Percentiles rank a stretch among this genome's conserved stretches.
Evolutionary conservation across 2,797 vertebrate species (phyloP).

Genomic region (Muscicapa comitata): DNA sequence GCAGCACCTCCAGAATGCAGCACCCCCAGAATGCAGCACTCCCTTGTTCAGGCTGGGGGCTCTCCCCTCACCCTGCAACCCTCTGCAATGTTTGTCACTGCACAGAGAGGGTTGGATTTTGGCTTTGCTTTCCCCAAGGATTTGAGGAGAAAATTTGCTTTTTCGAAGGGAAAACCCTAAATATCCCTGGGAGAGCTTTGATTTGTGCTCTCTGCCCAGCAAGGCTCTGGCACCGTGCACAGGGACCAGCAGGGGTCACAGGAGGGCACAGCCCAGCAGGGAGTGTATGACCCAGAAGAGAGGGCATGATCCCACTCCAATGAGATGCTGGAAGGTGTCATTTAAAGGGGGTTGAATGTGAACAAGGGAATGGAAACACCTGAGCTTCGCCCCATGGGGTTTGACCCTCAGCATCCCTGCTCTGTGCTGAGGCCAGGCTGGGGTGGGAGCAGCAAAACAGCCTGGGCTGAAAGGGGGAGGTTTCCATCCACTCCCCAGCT

Average conservation of each 20-base stretch:
- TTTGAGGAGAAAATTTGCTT: not conserved
- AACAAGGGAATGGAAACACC: not conserved
- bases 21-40: too few relatives aligned
- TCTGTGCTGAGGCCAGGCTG: not conserved
- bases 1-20: not conserved
- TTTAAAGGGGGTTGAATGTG: not conserved
- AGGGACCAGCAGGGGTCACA: rapidly evolving
- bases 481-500: not conserved
- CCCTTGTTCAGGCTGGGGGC: not conserved
- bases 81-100: rapidly evolving
- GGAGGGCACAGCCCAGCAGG: not conserved
- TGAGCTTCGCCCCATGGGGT: too few relatives aligned
- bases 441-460: not conserved
- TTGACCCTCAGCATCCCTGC: not conserved
- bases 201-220: not conserved
- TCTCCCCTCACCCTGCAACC: rapidly evolving
- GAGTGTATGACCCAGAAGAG: too few relatives aligned
- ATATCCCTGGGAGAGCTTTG: not conserved
- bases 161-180: not conserved
- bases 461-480: too few relatives aligned
- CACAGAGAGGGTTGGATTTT: not conserved
- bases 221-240: rapidly evolving
- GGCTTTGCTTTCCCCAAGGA: not conserved
- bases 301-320: rapidly evolving
- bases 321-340: not conserved